Base-by-base conservation (phyloP, 2,888 invertebrate genomes). In the Drosophila diplacantha region DNA sequence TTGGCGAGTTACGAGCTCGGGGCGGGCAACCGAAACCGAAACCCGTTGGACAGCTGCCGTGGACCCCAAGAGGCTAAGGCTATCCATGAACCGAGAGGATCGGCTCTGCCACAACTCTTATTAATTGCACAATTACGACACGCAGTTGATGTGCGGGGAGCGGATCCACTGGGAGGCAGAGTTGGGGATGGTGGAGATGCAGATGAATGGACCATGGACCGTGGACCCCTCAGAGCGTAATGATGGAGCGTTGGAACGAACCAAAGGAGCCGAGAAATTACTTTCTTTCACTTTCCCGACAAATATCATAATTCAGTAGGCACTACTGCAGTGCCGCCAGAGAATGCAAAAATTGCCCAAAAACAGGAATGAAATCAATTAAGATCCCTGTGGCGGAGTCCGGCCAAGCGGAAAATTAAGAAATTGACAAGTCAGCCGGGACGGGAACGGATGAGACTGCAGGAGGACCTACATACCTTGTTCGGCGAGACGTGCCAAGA, bases 401-500 rank as follows among this genome's bases (percentile, higher is more conserved):
- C 72, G 68, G 63, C 82, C 72, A 74, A 84, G 85, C 85, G 74
- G 75, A 72, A 82, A 86, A 85, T 85, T 77, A 82, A 81, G 72
- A 82, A 84, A 78, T 69, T 69, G 68, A 57, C 55, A 67, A 60
- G 55, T 32, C 50, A 73, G 39, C 38, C 39, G 46, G 47, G 51
- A 39, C 26, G 61, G 31, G 26, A 46, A 46, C 44, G 31, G 39
- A 34, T 20, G 47, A 14, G 18, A 22, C 16, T 12, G 41, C 11
- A 9, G 22, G 39, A 16, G n/a, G 18, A 81, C 83, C 88, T 88
- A 93, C 29, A 29, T 29, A 29, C 93, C 91, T 92, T 93, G 87
- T 92, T 92, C 44, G 92, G 91, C 79, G 92, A 92, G 73, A 91
- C 91, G 86, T 92, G 92, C 92, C 92, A 92, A 85, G 92, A 92